Evolutionary conservation across 92 coral and sea anemone genomes (phyloP).

Genomic region (Zoanthus sociatus): DNA sequence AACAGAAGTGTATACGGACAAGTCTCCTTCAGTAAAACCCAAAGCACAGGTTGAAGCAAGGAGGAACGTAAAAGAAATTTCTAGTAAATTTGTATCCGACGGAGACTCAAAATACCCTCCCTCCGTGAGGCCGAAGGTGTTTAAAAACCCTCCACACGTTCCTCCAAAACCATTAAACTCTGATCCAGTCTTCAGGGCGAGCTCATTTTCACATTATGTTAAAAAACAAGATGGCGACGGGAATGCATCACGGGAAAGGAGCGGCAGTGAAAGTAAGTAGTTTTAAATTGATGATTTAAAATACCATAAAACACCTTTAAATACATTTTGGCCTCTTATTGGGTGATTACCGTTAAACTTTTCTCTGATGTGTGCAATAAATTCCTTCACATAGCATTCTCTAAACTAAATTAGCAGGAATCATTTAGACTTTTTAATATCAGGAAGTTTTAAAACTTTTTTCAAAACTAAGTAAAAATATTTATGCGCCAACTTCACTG

Average conservation of each 20-base stretch:
- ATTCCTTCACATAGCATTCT: too few relatives aligned
- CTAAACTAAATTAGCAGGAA: too few relatives aligned
- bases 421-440: too few relatives aligned
- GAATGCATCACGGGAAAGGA: conserved; percentile 11
- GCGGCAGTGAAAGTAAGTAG: conserved; percentile 43
- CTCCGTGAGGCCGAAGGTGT: conserved; percentile 88
- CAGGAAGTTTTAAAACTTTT: too few relatives aligned
- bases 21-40: conserved; percentile 25
- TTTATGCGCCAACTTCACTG: too few relatives aligned
- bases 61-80: conserved; percentile 10
- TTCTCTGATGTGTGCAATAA: too few relatives aligned
- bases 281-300: background rate
- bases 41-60: conserved; percentile 10
- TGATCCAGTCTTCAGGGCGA: conserved; percentile 29
- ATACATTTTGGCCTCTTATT: too few relatives aligned
- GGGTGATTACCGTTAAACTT: too few relatives aligned
- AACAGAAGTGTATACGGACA: background rate
- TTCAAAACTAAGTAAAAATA: too few relatives aligned
- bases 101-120: conserved; percentile 57
- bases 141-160: conserved; percentile 77
- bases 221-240: background rate
- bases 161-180: conserved; percentile 76
- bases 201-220: background rate
- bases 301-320: too few relatives aligned
- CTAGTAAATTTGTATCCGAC: background rate